Evolutionary conservation across 1,140 invertebrate species (phyloP), one percentile per base, ranked within the genome.

Genomic region (Pogonognathellus flavescens): DNA sequence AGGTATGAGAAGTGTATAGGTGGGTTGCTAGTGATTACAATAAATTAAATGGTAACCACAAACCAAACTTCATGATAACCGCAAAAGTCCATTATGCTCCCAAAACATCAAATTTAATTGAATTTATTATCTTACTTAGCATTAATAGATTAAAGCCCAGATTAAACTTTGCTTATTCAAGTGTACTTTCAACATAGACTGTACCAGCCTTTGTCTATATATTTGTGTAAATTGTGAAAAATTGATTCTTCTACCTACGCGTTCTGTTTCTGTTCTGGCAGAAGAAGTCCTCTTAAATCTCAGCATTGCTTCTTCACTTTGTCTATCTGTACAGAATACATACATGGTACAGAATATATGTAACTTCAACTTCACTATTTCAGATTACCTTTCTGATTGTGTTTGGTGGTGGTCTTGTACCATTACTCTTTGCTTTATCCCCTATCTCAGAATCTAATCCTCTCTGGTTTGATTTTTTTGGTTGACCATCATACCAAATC

Each of bases 61-160:
- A 76, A 31, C 41, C 70, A 76, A 76, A 76, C 70, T 76, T 31
- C n/a, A 76, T 50, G 70, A 76, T 76, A 76, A 76, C 70, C 70
- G 31, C 70, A 76, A 76, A 50, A 0, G 31, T 76, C 13, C 25
- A 76, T 76, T 76, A 76, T 3, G 25, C 14, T 49, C n/a, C 62
- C 41, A 49, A 76, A 76, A 76, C 70, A 76, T 76, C 41, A 76
- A 76, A 76, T 76, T 50, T 76, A 76, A 76, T 76, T 76, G 70
- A 76, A 76, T 76, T 76, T 76, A 76, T 76, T 50, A 20, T 76
- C 70, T 76, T 76, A 50, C 31, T 50, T 76, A 76, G 70, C 70
- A 76, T 76, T 76, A 49, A 76, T 76, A 50, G 70, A 76, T 50
- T 25, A 76, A 76, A 41, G 31, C 6, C 25, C 13, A 18, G n/a